Percentiles rank a stretch among this genome's conserved stretches.
Conservation (phyloP, 2,797 vertebrate species). For the Gobio occitaniae region DNA sequence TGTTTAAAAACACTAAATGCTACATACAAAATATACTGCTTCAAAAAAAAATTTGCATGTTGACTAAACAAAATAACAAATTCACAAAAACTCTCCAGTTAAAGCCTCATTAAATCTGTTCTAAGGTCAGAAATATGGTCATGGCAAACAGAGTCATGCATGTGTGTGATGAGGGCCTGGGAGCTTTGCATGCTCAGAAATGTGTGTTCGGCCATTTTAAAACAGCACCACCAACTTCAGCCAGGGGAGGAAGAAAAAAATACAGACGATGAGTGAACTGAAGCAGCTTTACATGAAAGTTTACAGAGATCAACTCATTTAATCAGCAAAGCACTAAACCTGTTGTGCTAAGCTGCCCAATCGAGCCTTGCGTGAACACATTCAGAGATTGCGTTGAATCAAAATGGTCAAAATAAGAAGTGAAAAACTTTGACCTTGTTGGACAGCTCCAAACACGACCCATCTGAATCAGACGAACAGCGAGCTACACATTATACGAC, state of each 20-base stretch:
- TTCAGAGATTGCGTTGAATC: background rate
- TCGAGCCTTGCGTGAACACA: background rate
- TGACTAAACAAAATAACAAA: background rate
- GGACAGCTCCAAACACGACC: slow-evolving; percentile 70
- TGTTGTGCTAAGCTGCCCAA: background rate
- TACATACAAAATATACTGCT: background rate
- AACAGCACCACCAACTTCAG: slow-evolving; percentile 74
- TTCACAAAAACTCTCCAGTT: background rate
- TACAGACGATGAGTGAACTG: background rate
- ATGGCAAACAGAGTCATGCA: background rate
- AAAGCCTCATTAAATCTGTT: background rate
- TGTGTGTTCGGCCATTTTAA: slow-evolving; percentile 89
- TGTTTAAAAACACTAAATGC: background rate
- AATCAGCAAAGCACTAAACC: background rate
- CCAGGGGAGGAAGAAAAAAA: slow-evolving; percentile 14
- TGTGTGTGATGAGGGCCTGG: slow-evolving; percentile 21
- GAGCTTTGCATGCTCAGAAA: slow-evolving; percentile 61
- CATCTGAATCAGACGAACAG: background rate
- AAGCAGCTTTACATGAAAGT: background rate
- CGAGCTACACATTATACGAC: background rate
- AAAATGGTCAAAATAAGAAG: background rate
- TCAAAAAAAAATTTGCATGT: background rate
- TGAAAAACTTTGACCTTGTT: slow-evolving; percentile 53
- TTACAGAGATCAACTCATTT: background rate
- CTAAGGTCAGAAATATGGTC: too few species aligned